Conservation (phyloP, 2,888 invertebrate genomes). For the Diarsia rubi region DNA sequence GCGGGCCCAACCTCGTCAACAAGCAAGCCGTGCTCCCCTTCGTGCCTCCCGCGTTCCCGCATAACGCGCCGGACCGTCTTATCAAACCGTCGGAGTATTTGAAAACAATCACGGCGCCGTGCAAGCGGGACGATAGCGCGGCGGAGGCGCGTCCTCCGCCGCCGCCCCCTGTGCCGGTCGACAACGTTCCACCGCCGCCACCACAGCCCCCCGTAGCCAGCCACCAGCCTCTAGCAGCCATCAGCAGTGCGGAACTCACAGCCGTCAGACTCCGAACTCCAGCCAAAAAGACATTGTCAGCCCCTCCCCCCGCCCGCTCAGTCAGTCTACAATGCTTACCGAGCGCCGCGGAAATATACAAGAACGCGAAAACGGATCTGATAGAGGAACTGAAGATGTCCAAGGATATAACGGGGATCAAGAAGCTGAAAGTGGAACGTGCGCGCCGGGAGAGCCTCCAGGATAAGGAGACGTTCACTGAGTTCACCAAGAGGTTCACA, state of each 20-base stretch:
- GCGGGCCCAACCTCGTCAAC: constrained; percentile 93
- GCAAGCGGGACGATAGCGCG: constrained; percentile 89
- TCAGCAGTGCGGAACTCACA: constrained; percentile 96
- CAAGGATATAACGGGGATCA: constrained; percentile 98
- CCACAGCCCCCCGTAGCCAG: constrained; percentile 75
- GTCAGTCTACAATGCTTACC: constrained; percentile 94
- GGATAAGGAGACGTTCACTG: constrained; percentile 96
- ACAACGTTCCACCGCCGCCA: constrained; percentile 80
- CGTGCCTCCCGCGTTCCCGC: constrained; percentile 97
- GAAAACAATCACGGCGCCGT: constrained; percentile 94
- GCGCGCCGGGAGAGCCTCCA: constrained; percentile 95
- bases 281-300: constrained; percentile 95
- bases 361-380: constrained; percentile 95
- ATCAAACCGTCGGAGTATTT: constrained; percentile 98
- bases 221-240: constrained; percentile 95
- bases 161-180: constrained; percentile 89
- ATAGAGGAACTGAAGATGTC: constrained; percentile 98
- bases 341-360: constrained; percentile 92
- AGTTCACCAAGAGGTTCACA: constrained; percentile 96
- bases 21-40: constrained; percentile 97
- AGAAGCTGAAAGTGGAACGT: constrained; percentile 97
- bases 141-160: constrained; percentile 92
- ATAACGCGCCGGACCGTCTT: constrained; percentile 95
- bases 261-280: constrained; percentile 95
- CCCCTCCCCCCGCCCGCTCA: constrained; percentile 92